Base-by-base conservation (phyloP, 2,797 vertebrate species). In the Anguilla marmorata region DNA sequence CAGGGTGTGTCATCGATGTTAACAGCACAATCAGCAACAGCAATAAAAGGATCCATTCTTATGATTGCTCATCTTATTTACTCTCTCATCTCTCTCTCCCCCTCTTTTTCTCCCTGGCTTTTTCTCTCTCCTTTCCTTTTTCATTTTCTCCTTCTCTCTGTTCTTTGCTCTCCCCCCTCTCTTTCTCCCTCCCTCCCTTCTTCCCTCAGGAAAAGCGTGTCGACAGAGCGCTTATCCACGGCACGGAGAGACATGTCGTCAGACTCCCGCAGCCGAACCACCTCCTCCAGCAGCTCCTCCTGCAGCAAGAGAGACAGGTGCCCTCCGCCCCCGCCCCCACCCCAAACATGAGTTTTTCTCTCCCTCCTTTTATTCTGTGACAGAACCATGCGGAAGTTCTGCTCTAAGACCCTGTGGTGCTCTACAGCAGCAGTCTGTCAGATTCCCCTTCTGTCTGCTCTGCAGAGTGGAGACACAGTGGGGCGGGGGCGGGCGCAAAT, bases 151-250 rank as follows among this genome's bases (percentile, higher is more conserved):
- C 24, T 19, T 24, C 27, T 37, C 52, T 33, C 9, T 58, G 9
- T 56, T 74, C 60, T 83, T 21, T 66, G 2, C 12, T 5, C 41
- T 12, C 82, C 24, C 19, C 41, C 3, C 33, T 41, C 21, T 89
- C 8, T 74, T 16, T 80, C 33, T 52, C 58, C 27, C 21, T 52
- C 63, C 41, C 63, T 86, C 5, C 19, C 58, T 37, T 4, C 16
- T 90, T 92, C 91, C 76, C 88, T 91, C 88, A 96, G 97, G 88
- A 97, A 97, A 90, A 97, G 97, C 63, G 93, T 97, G 94, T 98
- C 97, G 12, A 98, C 97, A 0, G 97, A 98, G 89, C 97, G 97
- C 16, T 96, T 98, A 41, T 97, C 97, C 88, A 94, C 95, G 0
- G 92, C 96, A 87, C 96, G 95, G 91, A 94, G 96, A 90, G 96